Conservation (phyloP, 2,113 vertebrate species). For the Rattus rattus region DNA sequence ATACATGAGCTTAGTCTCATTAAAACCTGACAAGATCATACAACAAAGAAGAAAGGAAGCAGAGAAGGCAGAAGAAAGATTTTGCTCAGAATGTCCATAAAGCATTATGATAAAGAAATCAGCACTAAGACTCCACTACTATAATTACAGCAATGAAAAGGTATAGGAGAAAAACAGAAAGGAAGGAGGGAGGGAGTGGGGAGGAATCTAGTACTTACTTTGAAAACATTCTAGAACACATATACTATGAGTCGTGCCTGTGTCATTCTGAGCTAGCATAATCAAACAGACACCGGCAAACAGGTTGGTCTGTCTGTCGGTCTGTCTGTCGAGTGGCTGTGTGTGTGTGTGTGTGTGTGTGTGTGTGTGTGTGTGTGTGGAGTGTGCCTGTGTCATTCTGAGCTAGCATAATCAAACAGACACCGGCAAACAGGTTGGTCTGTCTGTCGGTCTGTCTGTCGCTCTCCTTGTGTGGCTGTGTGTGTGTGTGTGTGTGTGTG, state of each 20-base stretch:
- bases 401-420: no score
- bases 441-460: no score
- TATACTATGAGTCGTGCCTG: background rate
- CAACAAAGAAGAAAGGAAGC: background rate
- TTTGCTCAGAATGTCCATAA: background rate
- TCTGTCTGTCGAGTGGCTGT: no score
- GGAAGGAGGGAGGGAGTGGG: background rate
- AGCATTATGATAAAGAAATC: background rate
- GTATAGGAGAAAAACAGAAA: background rate
- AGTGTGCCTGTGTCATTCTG: no score
- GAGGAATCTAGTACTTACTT: background rate
- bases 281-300: background rate
- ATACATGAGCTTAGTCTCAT: conserved; percentile 1
- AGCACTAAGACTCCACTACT: background rate
- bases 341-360: no score
- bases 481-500: no score
- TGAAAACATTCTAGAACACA: background rate
- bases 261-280: background rate
- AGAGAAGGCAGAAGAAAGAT: background rate
- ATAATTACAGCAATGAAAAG: background rate
- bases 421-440: no score
- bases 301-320: no score
- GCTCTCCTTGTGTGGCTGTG: no score
- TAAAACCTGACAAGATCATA: conserved; percentile 23
- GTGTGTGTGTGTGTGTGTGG: no score